Conservation (phyloP, 2,113 vertebrate species). For the Tursiops truncatus region DNA sequence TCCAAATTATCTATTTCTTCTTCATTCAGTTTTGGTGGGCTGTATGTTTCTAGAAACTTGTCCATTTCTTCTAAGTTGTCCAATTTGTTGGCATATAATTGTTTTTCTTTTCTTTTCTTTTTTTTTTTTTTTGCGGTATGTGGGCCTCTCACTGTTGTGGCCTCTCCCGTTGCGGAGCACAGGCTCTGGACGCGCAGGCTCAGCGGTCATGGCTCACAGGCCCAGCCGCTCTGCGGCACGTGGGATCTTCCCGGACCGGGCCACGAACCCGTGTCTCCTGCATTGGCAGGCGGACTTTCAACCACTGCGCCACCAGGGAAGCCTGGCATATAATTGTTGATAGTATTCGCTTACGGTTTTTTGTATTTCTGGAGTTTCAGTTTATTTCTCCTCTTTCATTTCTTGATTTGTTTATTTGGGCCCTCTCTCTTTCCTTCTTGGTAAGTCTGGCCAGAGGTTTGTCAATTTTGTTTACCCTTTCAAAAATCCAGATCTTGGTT, state of each 20-base stretch:
- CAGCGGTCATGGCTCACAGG: too few species aligned
- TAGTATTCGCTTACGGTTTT: not conserved
- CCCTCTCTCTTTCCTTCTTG: not conserved
- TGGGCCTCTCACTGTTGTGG: too few species aligned
- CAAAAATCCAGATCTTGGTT: not conserved
- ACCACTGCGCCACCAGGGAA: too few species aligned
- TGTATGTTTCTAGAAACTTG: not conserved
- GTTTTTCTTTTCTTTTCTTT: not conserved
- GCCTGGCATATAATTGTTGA: not conserved
- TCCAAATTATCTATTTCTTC: not conserved
- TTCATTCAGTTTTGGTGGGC: not conserved
- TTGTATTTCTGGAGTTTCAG: not conserved
- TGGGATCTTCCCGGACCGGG: too few species aligned
- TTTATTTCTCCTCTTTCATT: not conserved
- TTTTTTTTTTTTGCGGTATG: too few species aligned
- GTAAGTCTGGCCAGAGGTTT: not conserved
- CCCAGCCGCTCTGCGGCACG: rapidly evolving
- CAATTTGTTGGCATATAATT: not conserved
- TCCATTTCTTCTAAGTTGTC: not conserved
- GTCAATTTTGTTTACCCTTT: not conserved
- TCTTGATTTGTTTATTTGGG: not conserved
- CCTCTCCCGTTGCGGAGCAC: too few species aligned
- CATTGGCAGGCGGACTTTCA: too few species aligned
- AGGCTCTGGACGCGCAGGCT: too few species aligned
- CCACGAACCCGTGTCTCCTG: too few species aligned